Percentiles rank a stretch among this genome's conserved stretches.
These are phyloP conservation scores for Gila orcuttii DNA, from an alignment of 2,113 vertebrate species.

Conservation along the genomic window DNA sequence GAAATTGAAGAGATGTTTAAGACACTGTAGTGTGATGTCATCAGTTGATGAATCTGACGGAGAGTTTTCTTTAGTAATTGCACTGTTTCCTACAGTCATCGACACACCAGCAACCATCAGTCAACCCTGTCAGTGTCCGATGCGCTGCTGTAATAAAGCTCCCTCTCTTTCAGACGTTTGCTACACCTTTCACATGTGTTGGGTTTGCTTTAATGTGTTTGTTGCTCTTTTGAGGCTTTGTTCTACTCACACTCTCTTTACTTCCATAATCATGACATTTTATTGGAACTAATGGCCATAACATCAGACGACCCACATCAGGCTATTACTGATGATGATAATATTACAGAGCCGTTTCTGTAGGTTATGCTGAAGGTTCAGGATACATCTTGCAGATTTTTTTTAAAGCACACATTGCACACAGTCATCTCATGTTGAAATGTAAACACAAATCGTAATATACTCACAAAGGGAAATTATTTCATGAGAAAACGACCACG, in stretches of 20 bases:
- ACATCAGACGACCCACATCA: neutral
- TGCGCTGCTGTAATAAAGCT: slow-evolving; percentile 44
- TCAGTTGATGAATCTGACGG: no score
- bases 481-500: neutral
- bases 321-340: no score
- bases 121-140: neutral
- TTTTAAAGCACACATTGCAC: neutral
- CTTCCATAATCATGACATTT: neutral
- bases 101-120: slow-evolving; percentile 10
- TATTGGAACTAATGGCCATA: neutral
- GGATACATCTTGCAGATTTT: neutral
- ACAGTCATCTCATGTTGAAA: neutral
- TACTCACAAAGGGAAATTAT: neutral
- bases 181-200: neutral
- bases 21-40: neutral
- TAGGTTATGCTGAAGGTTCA: no score
- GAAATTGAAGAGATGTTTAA: slow-evolving; percentile 7
- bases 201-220: neutral
- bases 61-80: neutral
- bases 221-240: neutral
- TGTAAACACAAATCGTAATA: neutral
- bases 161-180: slow-evolving; percentile 10
- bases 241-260: neutral
- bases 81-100: slow-evolving; percentile 45
- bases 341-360: no score